Conservation (phyloP, 2,888 invertebrate genomes). For the Myathropa florea region DNA sequence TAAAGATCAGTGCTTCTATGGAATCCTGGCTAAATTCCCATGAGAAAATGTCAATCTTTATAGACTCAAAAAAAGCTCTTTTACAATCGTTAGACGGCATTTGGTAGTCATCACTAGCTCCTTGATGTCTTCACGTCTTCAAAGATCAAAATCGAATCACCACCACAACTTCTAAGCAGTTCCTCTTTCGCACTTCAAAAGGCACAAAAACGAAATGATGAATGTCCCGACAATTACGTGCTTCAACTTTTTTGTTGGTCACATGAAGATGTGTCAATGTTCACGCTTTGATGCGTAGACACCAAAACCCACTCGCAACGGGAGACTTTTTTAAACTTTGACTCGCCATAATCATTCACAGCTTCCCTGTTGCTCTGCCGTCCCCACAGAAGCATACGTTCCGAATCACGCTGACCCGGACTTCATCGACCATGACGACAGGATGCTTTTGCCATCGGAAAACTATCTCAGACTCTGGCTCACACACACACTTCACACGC, state of each 20-base stretch:
- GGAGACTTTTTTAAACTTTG: not conserved
- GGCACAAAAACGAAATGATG: no score
- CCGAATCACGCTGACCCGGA: constrained; percentile 58
- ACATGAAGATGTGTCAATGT: not conserved
- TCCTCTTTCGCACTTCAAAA: no score
- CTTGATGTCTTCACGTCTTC: no score
- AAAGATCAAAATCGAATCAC: no score
- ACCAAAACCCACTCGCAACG: not conserved
- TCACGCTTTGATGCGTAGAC: not conserved
- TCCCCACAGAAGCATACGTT: constrained; percentile 22
- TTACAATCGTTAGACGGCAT: no score
- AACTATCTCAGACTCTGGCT: constrained; percentile 19
- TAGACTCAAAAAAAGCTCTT: no score
- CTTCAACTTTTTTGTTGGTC: not conserved
- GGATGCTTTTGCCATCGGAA: not conserved
- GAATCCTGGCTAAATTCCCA: no score
- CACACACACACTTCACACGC: constrained; percentile 11
- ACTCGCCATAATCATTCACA: not conserved
- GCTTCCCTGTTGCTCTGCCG: not conserved
- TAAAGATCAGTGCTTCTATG: no score
- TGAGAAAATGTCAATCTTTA: no score
- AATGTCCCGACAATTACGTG: not conserved
- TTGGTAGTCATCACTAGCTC: no score
- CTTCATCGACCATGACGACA: constrained; percentile 65
- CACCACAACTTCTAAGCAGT: no score